Base-by-base conservation (phyloP, 2,888 invertebrate genomes). In the Lathronympha strigana region DNA sequence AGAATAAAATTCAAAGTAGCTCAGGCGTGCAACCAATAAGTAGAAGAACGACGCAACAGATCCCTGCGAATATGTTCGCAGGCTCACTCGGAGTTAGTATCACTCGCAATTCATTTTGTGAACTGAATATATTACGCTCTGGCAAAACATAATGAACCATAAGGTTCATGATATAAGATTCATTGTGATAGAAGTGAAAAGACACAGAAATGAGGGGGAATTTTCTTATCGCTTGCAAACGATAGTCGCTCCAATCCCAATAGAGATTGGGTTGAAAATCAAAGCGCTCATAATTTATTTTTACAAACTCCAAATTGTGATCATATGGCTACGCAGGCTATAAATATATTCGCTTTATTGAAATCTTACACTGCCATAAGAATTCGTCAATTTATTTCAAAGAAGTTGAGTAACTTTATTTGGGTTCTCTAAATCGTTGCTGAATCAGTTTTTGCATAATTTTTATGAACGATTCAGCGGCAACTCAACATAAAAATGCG, bases 51-150 rank as follows among this genome's bases (percentile, higher is more conserved):
- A 83, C 85, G 88, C 89, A 89, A 90, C 90, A 91, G 90, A 91
- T 91, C 88, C 86, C 84, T 73, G 80, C 85, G 90, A 92, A 92
- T 91, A 90, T 91, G 91, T 91, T 92, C 89, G 83, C 88, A 86
- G 87, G 85, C 90, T 90, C 92, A 88, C 88, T 89, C 87, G 74
- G 86, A 92, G 90, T 90, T 91, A 90, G 88, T 90, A 91, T 91
- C 90, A 89, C 87, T 88, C 88, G 87, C 90, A 91, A 92, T 92
- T 92, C 91, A 92, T 92, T 91, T 91, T 90, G 89, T 82, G 88
- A 89, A 90, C 89, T 87, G 92, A 92, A 92, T 92, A 92, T 84
- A 91, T 92, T 92, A 90, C 74, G 70, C 68, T 61, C 60, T 69
- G 72, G 76, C 84, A 84, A 79, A 75, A 80, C 76, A 88, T 82